These are phyloP conservation scores for Limonius californicus DNA, from an alignment of 1,140 invertebrate genomes.

Conservation along the genomic window DNA sequence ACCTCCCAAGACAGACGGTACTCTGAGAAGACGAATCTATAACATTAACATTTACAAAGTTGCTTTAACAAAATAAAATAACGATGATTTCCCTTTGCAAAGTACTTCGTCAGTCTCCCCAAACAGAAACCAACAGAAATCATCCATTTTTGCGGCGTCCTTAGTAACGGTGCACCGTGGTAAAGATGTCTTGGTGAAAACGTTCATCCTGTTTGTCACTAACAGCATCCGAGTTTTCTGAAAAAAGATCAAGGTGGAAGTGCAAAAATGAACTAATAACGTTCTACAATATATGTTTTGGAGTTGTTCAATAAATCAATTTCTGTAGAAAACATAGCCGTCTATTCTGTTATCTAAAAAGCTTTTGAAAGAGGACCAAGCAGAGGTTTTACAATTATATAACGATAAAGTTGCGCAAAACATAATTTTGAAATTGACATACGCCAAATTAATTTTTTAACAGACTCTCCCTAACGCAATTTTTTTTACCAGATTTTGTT, in stretches of 20 bases:
- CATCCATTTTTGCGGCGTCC: not conserved
- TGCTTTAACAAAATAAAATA: no score
- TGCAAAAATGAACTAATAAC: not conserved
- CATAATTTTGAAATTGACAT: no score
- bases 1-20: no score
- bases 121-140: conserved; percentile 7
- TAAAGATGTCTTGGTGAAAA: conserved; percentile 1
- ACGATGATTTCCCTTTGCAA: not conserved
- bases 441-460: no score
- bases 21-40: no score
- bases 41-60: no score
- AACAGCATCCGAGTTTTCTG: not conserved
- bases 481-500: no score
- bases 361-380: no score
- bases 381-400: no score
- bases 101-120: not conserved
- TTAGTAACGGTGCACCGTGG: conserved; percentile 1
- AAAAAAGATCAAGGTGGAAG: not conserved
- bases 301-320: not conserved
- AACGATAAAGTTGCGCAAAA: no score
- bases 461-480: no score
- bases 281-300: not conserved
- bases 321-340: not conserved
- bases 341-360: no score
- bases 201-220: not conserved